Base-by-base conservation (phyloP, 2,113 vertebrate genomes). In the Erinaceus europaeus region DNA sequence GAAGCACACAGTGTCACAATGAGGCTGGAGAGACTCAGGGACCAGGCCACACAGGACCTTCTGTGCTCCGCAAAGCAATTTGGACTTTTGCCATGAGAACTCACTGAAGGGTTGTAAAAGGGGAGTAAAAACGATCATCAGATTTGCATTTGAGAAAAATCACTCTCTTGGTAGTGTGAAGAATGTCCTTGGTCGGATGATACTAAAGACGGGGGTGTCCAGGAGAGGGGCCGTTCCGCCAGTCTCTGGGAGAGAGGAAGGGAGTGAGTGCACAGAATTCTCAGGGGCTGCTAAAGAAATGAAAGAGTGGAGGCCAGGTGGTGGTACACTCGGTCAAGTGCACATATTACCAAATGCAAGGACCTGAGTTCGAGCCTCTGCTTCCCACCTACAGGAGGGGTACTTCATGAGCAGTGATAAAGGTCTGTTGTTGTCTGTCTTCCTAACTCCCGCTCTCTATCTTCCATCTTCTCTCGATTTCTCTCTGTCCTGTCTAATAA, bases 81-180 rank as follows among this genome's bases (percentile, higher is more conserved):
- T 95, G 93, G 92, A 93, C 25, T 67, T 76, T 69, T 90, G 93
- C 91, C 92, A 95, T 69, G 84, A 81, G 92, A 93, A 94, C 90
- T 93, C 93, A 94, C 91, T 81, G 86, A 93, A 84, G 84, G 73
- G 92, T 81, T 89, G 36, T 94, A 90, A 94, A 91, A 93, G 76
- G 57, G 89, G 89, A 90, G 86, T 86, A 72, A 94, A n/a, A 93
- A 86, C 61, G 81, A 94, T 86, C 87, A 88, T 93, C 91, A 86
- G 68, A 94, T 94, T 93, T 93, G 94, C 92, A 95, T 93, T 93
- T 95, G 77, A 88, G 59, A 90, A 91, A 89, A 91, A 93, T 93
- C 81, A 74, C 87, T 93, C 91, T 94, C 81, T 23, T 36, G 84
- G 69, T 32, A 67, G 80, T 88, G 76, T 91, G 84, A 91, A 90